phyloP scores from a whole-genome alignment of 2,888 invertebrate genomes.

The Odontomyia ornata region DNA sequence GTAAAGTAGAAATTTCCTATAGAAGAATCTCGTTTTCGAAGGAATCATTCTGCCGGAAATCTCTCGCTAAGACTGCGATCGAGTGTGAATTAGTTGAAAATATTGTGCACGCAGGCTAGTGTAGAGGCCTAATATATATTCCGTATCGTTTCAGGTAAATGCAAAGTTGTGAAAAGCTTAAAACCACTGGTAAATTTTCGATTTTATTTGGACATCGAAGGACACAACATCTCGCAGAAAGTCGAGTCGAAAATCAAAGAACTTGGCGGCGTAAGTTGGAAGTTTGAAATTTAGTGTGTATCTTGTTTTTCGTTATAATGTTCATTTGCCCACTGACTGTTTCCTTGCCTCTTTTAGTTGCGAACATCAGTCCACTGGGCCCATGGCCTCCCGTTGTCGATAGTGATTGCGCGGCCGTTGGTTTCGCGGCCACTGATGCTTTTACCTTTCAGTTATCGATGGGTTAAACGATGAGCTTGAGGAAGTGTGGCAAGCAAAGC shows the following conservation, averaged over 20 bases:
- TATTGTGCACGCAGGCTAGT: constrained; percentile 44
- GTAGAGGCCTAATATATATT: constrained; percentile 10
- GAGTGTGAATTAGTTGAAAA: constrained; percentile 27
- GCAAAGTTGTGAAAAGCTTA: constrained; percentile 64
- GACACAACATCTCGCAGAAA: constrained; percentile 71
- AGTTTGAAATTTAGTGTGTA: constrained; percentile 11
- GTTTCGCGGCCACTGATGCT: neutral
- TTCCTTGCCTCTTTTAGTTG: neutral
- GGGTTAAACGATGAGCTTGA: neutral
- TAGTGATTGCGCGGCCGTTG: constrained; percentile 1
- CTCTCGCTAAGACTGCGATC: neutral
- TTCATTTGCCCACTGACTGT: neutral
- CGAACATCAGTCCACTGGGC: neutral
- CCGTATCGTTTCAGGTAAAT: constrained; percentile 50
- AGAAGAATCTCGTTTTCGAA: constrained; percentile 48
- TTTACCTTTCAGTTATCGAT: constrained; percentile 21
- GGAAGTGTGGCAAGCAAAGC: neutral
- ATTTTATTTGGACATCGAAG: constrained; percentile 81
- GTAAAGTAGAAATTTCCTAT: constrained; percentile 48
- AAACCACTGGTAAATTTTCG: constrained; percentile 73
- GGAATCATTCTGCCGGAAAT: neutral
- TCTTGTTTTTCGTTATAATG: neutral
- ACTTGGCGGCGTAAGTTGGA: constrained; percentile 75
- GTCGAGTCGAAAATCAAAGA: constrained; percentile 75
- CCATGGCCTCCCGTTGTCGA: neutral